Conservation (phyloP, 2,888 invertebrate genomes). For the Eustalomyia histrio region DNA sequence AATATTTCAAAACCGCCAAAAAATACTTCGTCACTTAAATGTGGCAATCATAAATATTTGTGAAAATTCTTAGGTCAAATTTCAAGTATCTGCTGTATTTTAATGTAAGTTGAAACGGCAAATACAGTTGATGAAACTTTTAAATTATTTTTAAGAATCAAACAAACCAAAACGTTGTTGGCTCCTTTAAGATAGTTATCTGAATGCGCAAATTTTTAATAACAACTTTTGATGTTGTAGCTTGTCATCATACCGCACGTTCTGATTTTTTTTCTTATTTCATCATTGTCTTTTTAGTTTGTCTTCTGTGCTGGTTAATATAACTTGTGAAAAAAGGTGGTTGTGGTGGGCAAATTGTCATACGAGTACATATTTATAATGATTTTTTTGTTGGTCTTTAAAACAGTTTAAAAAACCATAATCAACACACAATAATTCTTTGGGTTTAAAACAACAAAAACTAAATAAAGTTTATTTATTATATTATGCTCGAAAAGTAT, state of each 20-base stretch:
- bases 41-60: slow-evolving; percentile 54
- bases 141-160: slow-evolving; percentile 41
- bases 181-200: slow-evolving; percentile 64
- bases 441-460: slow-evolving; percentile 14
- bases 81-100: slow-evolving; percentile 3
- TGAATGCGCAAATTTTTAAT: slow-evolving; percentile 60
- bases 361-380: slow-evolving; percentile 45
- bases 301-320: slow-evolving; percentile 10
- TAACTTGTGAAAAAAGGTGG: slow-evolving; percentile 8
- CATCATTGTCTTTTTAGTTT: slow-evolving; percentile 1
- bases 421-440: slow-evolving; percentile 65
- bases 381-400: slow-evolving; percentile 57
- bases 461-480: no score
- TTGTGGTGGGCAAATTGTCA: slow-evolving; percentile 20
- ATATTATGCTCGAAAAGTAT: no score
- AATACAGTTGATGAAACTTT: slow-evolving; percentile 49
- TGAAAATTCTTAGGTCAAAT: slow-evolving; percentile 46
- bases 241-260: slow-evolving; percentile 64
- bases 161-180: slow-evolving; percentile 52
- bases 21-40: slow-evolving; percentile 55
- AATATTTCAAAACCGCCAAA: slow-evolving; percentile 49
- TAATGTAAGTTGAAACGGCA: slow-evolving; percentile 20
- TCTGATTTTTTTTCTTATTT: slow-evolving; percentile 40
- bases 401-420: slow-evolving; percentile 66
- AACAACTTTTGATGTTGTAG: slow-evolving; percentile 66